Base-by-base conservation (phyloP, 1,140 invertebrate species). In the Daktulosphaira vitifoliae region DNA sequence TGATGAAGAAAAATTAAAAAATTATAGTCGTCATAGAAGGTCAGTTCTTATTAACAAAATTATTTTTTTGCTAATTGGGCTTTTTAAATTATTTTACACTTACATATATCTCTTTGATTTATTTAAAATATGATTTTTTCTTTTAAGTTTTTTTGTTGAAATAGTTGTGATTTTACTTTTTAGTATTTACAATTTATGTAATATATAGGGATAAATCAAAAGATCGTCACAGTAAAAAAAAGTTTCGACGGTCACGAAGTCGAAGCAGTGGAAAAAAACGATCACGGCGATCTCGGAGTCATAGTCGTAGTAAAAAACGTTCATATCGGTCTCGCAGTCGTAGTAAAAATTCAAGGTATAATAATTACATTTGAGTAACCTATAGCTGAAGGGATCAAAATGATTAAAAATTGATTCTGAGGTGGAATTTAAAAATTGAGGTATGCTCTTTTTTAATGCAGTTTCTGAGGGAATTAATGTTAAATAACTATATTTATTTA, bases 11-110 rank as follows among this genome's bases (percentile, higher is more conserved):
- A 67, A 69, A 51, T 56, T 49, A 62, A 23, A 68, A 67, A 65
- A 33, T 59, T 49, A 64, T 66, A 38, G 53, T 49, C 20, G 65
- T 65, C 51, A 66, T 66, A 49, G 62, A 68, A 67, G 65, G 68
- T 69, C 65, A 66, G 50, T 33, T 33, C 5, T 33, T 33, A 33
- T 33, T 33, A 33, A 33, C 29, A 33, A 33, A 6, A 33, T 33
- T 33, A 5, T 33, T 5, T 33, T 33, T 33, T 33, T 33, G 29
- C 5, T 33, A 33, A 33, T 33, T 33, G 11, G n/a, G n/a, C n/a
- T n/a, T n/a, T n/a, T n/a, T n/a, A n/a, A n/a, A n/a, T n/a, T n/a
- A n/a, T n/a, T n/a, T n/a, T n/a, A n/a, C n/a, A n/a, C n/a, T n/a
- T n/a, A n/a, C n/a, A n/a, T n/a, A n/a, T n/a, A n/a, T n/a, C n/a